Percentiles rank a stretch among this genome's conserved stretches.
Conservation (phyloP, 64 coral and sea anemone species). For the Actinia equina region DNA sequence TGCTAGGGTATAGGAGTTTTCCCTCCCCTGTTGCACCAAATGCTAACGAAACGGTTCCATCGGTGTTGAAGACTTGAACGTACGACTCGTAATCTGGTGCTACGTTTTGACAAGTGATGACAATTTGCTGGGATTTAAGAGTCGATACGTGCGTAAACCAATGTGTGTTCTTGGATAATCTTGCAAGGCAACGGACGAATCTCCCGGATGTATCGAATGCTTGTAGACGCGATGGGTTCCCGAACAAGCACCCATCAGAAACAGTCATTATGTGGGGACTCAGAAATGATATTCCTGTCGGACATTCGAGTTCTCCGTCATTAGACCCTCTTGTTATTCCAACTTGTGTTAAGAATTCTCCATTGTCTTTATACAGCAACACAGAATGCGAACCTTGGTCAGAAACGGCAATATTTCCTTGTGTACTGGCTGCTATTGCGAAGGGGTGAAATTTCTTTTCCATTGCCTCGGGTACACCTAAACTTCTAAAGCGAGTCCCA, state of each 20-base stretch:
- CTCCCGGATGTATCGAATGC: constrained; percentile 48
- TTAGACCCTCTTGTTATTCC: constrained; percentile 42
- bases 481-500: constrained; percentile 52
- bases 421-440: constrained; percentile 29
- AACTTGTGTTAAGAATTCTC: constrained; percentile 49
- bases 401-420: constrained; percentile 45
- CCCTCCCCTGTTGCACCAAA: constrained; percentile 62
- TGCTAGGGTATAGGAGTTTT: constrained; percentile 55
- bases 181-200: constrained; percentile 52
- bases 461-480: constrained; percentile 39
- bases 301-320: constrained; percentile 68
- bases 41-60: constrained; percentile 41
- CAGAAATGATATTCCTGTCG: constrained; percentile 42
- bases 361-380: constrained; percentile 58
- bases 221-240: constrained; percentile 67
- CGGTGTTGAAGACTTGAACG: constrained; percentile 61
- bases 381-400: constrained; percentile 70
- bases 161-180: constrained; percentile 44
- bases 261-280: constrained; percentile 38
- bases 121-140: constrained; percentile 25
- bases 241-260: constrained; percentile 75
- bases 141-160: constrained; percentile 59
- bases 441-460: constrained; percentile 65
- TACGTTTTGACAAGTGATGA: constrained; percentile 66
- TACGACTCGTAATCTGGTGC: constrained; percentile 57